These are phyloP conservation scores for Alectoris magna DNA, from an alignment of 2,797 vertebrate genomes.

Conservation along the genomic window DNA sequence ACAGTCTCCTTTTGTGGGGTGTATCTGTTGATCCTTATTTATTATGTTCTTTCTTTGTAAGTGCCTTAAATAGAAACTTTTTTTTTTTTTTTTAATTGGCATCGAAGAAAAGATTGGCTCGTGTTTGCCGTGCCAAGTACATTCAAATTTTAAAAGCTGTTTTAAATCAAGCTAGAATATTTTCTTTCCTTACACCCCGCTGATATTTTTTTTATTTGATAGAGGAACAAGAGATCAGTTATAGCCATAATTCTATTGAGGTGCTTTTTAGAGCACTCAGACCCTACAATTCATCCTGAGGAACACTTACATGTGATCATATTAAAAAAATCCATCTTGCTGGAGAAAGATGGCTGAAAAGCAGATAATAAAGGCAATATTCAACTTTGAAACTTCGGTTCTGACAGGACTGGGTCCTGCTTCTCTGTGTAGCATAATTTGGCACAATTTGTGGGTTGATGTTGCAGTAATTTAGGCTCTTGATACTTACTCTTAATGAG, in stretches of 20 bases:
- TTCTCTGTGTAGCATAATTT: slow-evolving; percentile 64
- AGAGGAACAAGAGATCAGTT: neutral
- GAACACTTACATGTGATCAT: neutral
- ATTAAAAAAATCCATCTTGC: neutral
- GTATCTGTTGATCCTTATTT: neutral
- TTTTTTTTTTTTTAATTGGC: neutral
- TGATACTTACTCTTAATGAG: slow-evolving; percentile 73
- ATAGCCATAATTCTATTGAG: neutral
- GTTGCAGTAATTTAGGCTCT: slow-evolving; percentile 74
- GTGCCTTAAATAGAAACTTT: neutral
- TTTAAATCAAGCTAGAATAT: neutral
- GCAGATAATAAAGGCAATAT: slow-evolving; percentile 54
- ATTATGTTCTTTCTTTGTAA: neutral
- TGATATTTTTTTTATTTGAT: neutral
- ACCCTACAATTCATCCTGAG: neutral
- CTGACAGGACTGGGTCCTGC: slow-evolving; percentile 58
- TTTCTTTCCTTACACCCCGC: neutral
- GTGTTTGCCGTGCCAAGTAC: neutral
- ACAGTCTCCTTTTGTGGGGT: neutral
- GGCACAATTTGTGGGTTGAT: slow-evolving; percentile 71
- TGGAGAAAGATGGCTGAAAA: slow-evolving; percentile 53
- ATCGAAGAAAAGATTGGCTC: neutral
- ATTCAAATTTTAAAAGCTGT: neutral
- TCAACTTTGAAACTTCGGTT: slow-evolving; percentile 61
- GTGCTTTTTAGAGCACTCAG: neutral